Evolutionary conservation across 2,888 invertebrate species (phyloP).

Genomic region (Beris morrisii): DNA sequence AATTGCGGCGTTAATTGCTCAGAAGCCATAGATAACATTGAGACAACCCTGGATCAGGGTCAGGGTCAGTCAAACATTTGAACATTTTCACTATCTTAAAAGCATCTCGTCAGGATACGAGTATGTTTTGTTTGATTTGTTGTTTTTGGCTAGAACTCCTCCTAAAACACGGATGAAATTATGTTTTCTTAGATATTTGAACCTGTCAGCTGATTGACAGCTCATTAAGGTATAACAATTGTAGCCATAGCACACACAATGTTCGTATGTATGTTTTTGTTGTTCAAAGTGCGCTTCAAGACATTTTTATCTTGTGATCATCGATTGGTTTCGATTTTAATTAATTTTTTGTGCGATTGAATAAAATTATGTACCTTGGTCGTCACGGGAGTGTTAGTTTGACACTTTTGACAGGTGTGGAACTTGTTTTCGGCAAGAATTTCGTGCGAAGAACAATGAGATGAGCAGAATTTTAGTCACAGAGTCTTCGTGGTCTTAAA

Average conservation of each 20-base stretch:
- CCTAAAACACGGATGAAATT: neutral
- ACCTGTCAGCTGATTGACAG: slow-evolving; percentile 34
- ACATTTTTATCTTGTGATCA: slow-evolving; percentile 24
- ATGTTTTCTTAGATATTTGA: slow-evolving; percentile 16
- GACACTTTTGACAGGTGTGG: slow-evolving; percentile 16
- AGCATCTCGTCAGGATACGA: slow-evolving; percentile 1
- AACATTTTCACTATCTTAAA: slow-evolving; percentile 3
- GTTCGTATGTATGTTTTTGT: neutral
- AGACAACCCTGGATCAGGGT: slow-evolving; percentile 18
- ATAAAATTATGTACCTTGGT: neutral
- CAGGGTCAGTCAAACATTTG: slow-evolving; percentile 25
- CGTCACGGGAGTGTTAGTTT: slow-evolving; percentile 4
- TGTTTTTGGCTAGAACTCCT: neutral
- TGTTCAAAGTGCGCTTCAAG: neutral
- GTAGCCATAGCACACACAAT: slow-evolving; percentile 2
- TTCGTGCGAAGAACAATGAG: no score
- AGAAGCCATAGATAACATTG: slow-evolving; percentile 17
- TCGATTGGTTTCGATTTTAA: slow-evolving; percentile 28
- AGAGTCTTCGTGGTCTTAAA: no score
- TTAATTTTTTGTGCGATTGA: slow-evolving; percentile 17
- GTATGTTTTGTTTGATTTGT: neutral
- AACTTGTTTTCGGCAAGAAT: neutral
- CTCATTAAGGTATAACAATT: slow-evolving; percentile 34
- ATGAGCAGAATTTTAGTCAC: no score
- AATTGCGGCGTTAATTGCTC: slow-evolving; percentile 24